These are phyloP conservation scores for Xenopus borealis DNA, from an alignment of 2,113 vertebrate genomes.

Conservation along the genomic window DNA sequence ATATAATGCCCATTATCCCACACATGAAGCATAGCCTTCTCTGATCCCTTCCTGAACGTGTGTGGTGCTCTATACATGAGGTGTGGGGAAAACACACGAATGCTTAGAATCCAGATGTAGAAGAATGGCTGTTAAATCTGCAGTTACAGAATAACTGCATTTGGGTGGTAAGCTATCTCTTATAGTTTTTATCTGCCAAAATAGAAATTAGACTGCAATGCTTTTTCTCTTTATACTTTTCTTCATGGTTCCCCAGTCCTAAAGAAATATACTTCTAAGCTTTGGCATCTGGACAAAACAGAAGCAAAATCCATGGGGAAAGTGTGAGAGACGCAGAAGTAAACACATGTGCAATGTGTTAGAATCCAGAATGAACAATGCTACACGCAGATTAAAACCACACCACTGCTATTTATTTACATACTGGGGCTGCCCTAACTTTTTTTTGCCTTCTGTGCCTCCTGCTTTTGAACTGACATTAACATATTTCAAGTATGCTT, in stretches of 20 bases:
- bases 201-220: not conserved
- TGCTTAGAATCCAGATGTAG: too few species aligned
- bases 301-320: conserved; percentile 52
- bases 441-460: conserved; percentile 19
- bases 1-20: too few species aligned
- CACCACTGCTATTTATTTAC: conserved; percentile 44
- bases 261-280: conserved; percentile 33
- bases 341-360: conserved; percentile 43
- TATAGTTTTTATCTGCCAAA: too few species aligned
- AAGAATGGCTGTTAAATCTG: too few species aligned
- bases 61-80: too few species aligned
- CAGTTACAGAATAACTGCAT: too few species aligned
- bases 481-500: too few species aligned
- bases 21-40: too few species aligned
- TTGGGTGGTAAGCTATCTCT: too few species aligned
- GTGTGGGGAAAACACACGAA: too few species aligned
- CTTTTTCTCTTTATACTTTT: too few species aligned
- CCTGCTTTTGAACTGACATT: not conserved
- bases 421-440: not conserved
- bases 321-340: conserved; percentile 49
- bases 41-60: too few species aligned
- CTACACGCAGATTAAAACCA: conserved; percentile 51
- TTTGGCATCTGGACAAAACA: conserved; percentile 55
- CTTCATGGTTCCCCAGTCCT: conserved; percentile 19
- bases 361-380: conserved; percentile 48